Base-by-base conservation (phyloP, 2,797 vertebrate species). In the Enteromius unitaeniatus region DNA sequence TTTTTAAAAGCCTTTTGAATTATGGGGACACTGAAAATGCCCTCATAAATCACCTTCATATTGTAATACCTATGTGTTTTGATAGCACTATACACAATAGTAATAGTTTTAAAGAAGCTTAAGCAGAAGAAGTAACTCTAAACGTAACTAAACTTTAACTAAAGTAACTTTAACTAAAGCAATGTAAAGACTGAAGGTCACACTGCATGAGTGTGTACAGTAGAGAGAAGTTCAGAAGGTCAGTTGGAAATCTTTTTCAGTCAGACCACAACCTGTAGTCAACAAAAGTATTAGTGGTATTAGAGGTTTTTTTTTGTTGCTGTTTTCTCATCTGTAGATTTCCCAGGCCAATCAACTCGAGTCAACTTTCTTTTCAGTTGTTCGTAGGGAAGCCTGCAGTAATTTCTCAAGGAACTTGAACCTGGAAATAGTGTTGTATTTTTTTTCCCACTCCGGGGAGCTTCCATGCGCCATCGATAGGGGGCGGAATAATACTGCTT, bases 401-500 rank as follows among this genome's bases (percentile, higher is more conserved):
- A 60, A 6, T 15, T 62, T 60, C 55, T 11, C 14, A 77, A 60
- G 26, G 4, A 62, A 21, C 55, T 72, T 64, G 7, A 64, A 64
- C 1, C 26, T 17, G 60, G 7, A 28, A 28, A 28, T 15, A 4
- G 8, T 26, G 37, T 26, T 37, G 9, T 6, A 15, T 15, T 17
- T 26, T 23, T 26, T 2, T 1, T 17, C 26, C 9, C 45, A 6
- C 19, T 73, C 45, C 8, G 45, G 5, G n/a, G 6, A 28, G 47
- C 11, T 76, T 4, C 45, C 47, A 53, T 42, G n/a, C 13, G 21
- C 2, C 14, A 67, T n/a, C 81, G 75, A 26, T 28, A 82, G 81
- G 64, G 72, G 81, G 81, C 72, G 53, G 81, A 49, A 75, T 26
- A 65, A 40, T 11, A 53, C 73, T 42, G 60, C 21, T 51, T 34